Percentiles rank a stretch among this genome's conserved stretches.
These are phyloP conservation scores for Poecilia wingei DNA, from an alignment of 2,797 vertebrate genomes.

Conservation along the genomic window DNA sequence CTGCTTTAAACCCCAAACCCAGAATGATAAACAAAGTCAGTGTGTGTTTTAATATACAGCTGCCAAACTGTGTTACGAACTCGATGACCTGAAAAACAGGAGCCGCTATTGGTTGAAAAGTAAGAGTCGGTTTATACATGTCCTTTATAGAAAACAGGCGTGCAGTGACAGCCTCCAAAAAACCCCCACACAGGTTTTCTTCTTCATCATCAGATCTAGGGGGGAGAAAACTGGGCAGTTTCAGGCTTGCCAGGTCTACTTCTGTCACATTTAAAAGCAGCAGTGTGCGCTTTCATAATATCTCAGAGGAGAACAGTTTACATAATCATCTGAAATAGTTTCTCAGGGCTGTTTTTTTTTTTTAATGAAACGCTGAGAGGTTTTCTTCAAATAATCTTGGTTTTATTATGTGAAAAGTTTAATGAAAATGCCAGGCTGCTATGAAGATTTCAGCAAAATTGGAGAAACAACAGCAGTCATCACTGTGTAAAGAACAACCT, in stretches of 20 bases:
- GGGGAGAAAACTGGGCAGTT: neutral
- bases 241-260: constrained; percentile 1
- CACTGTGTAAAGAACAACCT: neutral
- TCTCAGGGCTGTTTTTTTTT: neutral
- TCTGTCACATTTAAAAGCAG: constrained; percentile 26
- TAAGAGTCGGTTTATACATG: constrained; percentile 21
- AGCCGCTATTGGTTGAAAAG: constrained; percentile 47
- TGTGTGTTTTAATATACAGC: constrained; percentile 44
- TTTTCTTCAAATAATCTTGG: neutral
- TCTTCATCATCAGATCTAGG: constrained; percentile 6
- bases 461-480: neutral
- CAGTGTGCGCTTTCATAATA: constrained; percentile 18
- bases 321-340: constrained; percentile 25
- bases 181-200: constrained; percentile 12
- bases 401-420: constrained; percentile 4
- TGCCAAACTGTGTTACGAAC: constrained; percentile 52
- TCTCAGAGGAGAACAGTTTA: constrained; percentile 12
- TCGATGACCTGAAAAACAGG: constrained; percentile 51
- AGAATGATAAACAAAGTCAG: constrained; percentile 2
- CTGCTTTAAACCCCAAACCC: constrained; percentile 38
- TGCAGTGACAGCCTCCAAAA: constrained; percentile 18
- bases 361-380: constrained; percentile 39
- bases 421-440: constrained; percentile 22
- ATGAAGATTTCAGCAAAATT: neutral
- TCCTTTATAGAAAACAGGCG: neutral